These are phyloP conservation scores for Lepisosteus oculatus DNA, from an alignment of 2,113 vertebrate species.

Conservation along the genomic window DNA sequence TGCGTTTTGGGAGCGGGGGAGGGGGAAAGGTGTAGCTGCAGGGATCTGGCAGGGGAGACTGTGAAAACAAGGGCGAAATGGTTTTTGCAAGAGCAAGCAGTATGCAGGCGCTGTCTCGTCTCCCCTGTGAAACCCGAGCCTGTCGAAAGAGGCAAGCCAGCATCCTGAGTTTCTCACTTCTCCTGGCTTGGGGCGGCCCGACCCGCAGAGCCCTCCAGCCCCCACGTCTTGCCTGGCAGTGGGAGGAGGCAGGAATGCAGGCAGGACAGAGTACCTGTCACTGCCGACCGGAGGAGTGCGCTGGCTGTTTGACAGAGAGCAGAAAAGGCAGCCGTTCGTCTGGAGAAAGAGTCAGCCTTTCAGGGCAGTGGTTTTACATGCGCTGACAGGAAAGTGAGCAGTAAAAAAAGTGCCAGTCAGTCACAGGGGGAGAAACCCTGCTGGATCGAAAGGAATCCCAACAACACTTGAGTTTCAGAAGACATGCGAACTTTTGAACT, in stretches of 20 bases:
- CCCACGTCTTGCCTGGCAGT: too few relatives aligned
- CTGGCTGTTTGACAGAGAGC: not conserved
- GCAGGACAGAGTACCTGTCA: not conserved
- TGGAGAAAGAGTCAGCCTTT: conserved; percentile 40
- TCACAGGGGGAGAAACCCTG: too few relatives aligned
- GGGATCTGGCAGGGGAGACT: not conserved
- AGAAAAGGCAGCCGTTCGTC: too few relatives aligned
- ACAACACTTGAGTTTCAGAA: too few relatives aligned
- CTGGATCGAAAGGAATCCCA: too few relatives aligned
- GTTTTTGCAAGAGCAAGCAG: conserved; percentile 44
- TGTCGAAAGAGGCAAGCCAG: conserved; percentile 10
- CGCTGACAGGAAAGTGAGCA: too few relatives aligned
- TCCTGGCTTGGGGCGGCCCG: conserved; percentile 9
- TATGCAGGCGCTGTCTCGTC: conserved; percentile 43
- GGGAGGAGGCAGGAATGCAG: not conserved
- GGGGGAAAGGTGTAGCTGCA: not conserved
- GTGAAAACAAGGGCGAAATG: conserved; percentile 42
- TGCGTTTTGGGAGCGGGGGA: not conserved
- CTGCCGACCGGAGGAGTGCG: not conserved
- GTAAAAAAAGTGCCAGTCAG: too few relatives aligned
- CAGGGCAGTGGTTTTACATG: conserved; percentile 41
- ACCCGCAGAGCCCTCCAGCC: not conserved
- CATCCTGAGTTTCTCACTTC: conserved; percentile 33
- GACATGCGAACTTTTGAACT: too few relatives aligned
- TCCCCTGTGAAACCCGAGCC: conserved; percentile 40